Evolutionary conservation across 2,888 invertebrate genomes (phyloP).

Genomic region (Lasius platythorax): DNA sequence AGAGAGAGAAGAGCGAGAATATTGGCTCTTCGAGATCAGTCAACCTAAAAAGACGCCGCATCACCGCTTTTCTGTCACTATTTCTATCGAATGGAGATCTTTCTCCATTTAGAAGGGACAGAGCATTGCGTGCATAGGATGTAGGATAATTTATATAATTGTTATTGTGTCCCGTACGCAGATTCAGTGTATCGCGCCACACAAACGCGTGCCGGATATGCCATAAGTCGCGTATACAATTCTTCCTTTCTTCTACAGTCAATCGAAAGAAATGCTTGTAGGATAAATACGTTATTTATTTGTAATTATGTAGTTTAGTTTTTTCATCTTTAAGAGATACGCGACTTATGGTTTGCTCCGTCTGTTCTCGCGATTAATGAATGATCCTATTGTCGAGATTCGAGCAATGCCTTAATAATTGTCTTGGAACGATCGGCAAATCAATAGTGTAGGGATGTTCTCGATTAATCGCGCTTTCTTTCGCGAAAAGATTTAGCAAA

Average conservation of each 20-base stretch:
- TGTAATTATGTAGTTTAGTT: conserved; percentile 7
- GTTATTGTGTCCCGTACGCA: conserved; percentile 64
- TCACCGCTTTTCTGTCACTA: conserved; percentile 16
- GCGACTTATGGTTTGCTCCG: background rate
- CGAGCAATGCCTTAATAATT: background rate
- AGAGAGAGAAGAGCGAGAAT: conserved; percentile 11
- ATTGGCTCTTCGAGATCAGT: background rate
- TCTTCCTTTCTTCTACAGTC: background rate
- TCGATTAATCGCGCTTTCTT: background rate
- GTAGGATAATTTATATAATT: conserved; percentile 70
- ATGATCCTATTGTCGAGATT: background rate
- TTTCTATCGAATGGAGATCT: background rate
- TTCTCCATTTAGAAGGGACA: conserved; percentile 16
- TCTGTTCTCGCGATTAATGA: background rate
- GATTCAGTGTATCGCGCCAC: conserved; percentile 43
- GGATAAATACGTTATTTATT: conserved; percentile 26
- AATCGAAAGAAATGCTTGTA: background rate
- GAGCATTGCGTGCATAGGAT: background rate
- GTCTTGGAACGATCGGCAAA: background rate
- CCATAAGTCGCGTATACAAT: conserved; percentile 8
- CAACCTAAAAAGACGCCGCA: background rate
- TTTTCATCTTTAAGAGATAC: background rate
- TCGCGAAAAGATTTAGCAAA: conserved; percentile 8
- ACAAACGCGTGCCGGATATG: background rate
- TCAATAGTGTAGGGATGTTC: background rate